Evolutionary conservation across 2,797 vertebrate genomes (phyloP), one percentile per base, ranked within the genome.

Genomic region (Pangasius krempfi): DNA sequence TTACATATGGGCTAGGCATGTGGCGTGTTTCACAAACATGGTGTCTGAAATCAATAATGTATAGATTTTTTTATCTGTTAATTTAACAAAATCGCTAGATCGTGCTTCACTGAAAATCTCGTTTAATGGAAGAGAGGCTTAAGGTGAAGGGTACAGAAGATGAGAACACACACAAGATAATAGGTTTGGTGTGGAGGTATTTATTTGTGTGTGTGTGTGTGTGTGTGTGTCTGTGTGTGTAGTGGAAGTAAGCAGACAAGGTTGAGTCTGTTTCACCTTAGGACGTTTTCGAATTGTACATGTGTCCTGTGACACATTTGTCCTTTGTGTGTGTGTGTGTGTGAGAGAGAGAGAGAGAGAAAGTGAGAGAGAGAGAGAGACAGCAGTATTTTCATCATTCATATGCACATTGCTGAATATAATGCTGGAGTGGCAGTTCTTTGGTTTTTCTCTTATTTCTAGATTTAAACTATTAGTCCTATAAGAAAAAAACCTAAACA

Each of bases 241-340:
- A 64, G 90, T 90, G n/a, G 52, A 33, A 27, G n/a, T 88, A 62
- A 62, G 40, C 22, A 44, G 58, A 47, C 3, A 40, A 62, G 58
- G 56, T 70, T 62, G 82, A 70, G 84, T 87, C 86, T 85, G 72
- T 89, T 86, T 54, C 1, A 89, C 93, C 88, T 88, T n/a, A 9
- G 91, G 95, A 86, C 82, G 87, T 90, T 89, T 92, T 90, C 93
- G 92, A 92, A 88, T 30, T 82, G 91, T 89, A 86, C 92, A 93
- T 72, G 85, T 83, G 37, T 47, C 37, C 56, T 82, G 37, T 82
- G 80, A 82, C 80, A 82, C 56, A 81, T 82, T 82, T 62, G 80
- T 82, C 80, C 80, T 84, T 72, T 81, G 84, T 91, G 73, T 89
- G 58, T 88, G 62, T 85, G 64, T 18, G 5, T 76, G 50, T 56